Base-by-base conservation (phyloP, 2,113 vertebrate genomes). In the Sorex araneus region DNA sequence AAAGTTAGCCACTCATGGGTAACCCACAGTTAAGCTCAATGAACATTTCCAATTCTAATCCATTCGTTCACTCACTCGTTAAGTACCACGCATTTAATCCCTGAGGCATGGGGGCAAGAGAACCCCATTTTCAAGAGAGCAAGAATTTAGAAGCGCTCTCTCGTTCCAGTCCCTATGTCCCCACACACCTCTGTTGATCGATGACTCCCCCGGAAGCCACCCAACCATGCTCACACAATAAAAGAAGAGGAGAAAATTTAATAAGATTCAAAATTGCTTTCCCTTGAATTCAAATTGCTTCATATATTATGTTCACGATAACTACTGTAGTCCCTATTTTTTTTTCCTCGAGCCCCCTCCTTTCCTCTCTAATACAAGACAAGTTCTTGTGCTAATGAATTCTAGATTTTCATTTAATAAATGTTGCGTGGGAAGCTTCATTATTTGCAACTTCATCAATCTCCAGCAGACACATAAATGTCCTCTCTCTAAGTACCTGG, bases 251-350 rank as follows among this genome's bases (percentile, higher is more conserved):
- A 84, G 89, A 87, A 90, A 97, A 94, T 74, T 63, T 96, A 97
- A 92, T 96, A 96, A 97, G 97, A 95, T 95, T 97, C 95, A 94
- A 94, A 96, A 96, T 92, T 96, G 96, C 97, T 93, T 97, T 96
- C 94, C 96, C 92, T 94, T 36, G 87, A 78, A 94, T 96, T 94
- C 89, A 88, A 93, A 97, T 96, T 90, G 94, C 94, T 96, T 92
- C 97, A 94, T 97, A 89, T 86, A 96, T 97, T 96, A 96, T 34
- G 80, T 73, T 84, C 87, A 10, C n/a, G 73, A 76, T 82, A 94
- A 95, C 87, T 89, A 88, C 83, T 0, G 8, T 40, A 36, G 89
- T 93, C 86, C 87, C 74, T 93, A 15, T 91, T 96, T 95, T 75
- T 95, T 75, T 87, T 73, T 66, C 54, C 57, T 21, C 57, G 2